These are phyloP conservation scores for Spodoptera frugiperda DNA, from an alignment of 1,140 invertebrate species.

Conservation along the genomic window DNA sequence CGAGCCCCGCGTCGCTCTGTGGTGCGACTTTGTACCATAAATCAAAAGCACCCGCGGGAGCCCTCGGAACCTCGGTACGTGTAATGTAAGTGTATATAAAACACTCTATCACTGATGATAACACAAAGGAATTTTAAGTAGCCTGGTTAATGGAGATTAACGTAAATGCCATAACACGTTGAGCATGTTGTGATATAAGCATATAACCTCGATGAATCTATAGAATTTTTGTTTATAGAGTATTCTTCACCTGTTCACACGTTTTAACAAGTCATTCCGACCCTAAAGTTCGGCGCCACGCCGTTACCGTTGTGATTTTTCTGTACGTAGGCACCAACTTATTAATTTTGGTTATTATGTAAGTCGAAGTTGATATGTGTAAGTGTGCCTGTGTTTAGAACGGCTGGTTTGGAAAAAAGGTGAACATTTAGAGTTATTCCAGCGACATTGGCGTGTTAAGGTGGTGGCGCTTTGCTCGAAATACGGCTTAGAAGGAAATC, in stretches of 20 bases:
- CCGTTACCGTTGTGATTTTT: no score
- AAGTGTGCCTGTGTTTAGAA: constrained; percentile 49
- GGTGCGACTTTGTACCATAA: constrained; percentile 78
- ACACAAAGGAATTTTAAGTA: constrained; percentile 61
- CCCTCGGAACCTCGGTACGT: constrained; percentile 60
- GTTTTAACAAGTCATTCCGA: not conserved
- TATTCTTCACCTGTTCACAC: not conserved
- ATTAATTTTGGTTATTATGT: not conserved
- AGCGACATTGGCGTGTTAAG: constrained; percentile 76
- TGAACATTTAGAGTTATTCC: constrained; percentile 67
- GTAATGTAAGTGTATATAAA: constrained; percentile 64
- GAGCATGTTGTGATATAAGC: not conserved
- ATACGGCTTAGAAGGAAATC: constrained; percentile 83
- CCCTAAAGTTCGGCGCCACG: no score
- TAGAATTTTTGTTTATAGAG: no score
- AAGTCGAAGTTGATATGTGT: not conserved
- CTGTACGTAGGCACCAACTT: no score
- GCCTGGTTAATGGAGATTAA: constrained; percentile 50
- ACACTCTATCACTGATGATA: constrained; percentile 62
- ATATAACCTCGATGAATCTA: not conserved
- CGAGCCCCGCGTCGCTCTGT: constrained; percentile 58
- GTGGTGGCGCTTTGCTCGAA: constrained; percentile 75
- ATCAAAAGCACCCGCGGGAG: constrained; percentile 73
- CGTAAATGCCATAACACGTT: not conserved
- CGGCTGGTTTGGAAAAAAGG: constrained; percentile 58